Conservation (phyloP, 1,140 invertebrate species). For the Zaprionus lachaisei region DNA sequence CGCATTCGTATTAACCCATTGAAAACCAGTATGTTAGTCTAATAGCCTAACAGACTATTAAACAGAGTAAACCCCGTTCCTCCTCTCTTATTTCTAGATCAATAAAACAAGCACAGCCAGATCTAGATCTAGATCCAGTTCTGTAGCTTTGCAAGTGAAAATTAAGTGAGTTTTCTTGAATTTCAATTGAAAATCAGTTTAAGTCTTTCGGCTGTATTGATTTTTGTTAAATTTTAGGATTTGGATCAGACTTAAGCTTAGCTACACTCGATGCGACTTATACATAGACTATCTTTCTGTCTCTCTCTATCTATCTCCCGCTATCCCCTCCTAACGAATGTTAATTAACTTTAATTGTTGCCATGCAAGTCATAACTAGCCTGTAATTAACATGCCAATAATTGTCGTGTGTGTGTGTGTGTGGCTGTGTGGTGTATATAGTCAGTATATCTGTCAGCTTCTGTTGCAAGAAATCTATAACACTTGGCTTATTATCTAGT, state of each 20-base stretch:
- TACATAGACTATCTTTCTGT: background rate
- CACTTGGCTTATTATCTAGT: conserved; percentile 23
- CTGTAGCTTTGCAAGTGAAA: conserved; percentile 24
- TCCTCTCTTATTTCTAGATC: conserved; percentile 39
- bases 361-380: conserved; percentile 72
- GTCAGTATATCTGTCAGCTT: conserved; percentile 39
- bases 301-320: background rate
- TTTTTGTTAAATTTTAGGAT: conserved; percentile 23
- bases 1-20: conserved; percentile 45
- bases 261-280: conserved; percentile 6
- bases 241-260: conserved; percentile 6
- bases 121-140: conserved; percentile 21
- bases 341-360: conserved; percentile 82
- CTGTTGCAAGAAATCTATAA: conserved; percentile 59
- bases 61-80: conserved; percentile 1
- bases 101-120: conserved; percentile 40
- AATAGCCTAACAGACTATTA: conserved; percentile 26
- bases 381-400: conserved; percentile 79
- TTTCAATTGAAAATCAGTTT: conserved; percentile 17
- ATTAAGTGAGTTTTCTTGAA: conserved; percentile 28
- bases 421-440: conserved; percentile 13
- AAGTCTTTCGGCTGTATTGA: conserved; percentile 9
- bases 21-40: conserved; percentile 37
- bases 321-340: conserved; percentile 31
- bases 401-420: conserved; percentile 32